Evolutionary conservation across 2,888 invertebrate species (phyloP).

Genomic region (Orthosia gracilis): DNA sequence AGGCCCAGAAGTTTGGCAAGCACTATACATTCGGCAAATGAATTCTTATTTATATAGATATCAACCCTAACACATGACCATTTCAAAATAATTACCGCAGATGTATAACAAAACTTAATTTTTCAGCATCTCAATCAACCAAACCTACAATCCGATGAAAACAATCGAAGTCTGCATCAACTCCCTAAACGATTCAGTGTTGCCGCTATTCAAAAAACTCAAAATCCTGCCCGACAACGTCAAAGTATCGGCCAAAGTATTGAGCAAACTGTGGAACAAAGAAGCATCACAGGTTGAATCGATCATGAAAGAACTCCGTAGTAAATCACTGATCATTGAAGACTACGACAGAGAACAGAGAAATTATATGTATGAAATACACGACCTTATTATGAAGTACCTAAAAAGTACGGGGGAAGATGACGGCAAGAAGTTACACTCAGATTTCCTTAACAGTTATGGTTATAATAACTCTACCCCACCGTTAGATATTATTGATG

Average conservation of each 20-base stretch:
- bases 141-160: conserved; percentile 85
- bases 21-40: no score
- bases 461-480: conserved; percentile 87
- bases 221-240: conserved; percentile 93
- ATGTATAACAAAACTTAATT: neutral
- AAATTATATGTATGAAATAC: conserved; percentile 93
- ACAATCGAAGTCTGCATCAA: conserved; percentile 92
- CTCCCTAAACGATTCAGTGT: conserved; percentile 87
- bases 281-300: conserved; percentile 89
- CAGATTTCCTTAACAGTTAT: conserved; percentile 91
- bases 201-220: conserved; percentile 91
- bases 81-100: no score
- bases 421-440: conserved; percentile 89
- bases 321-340: conserved; percentile 93
- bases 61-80: no score
- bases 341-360: conserved; percentile 91
- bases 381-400: conserved; percentile 93
- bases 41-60: no score
- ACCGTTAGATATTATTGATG: conserved; percentile 92
- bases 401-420: conserved; percentile 87
- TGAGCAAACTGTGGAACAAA: conserved; percentile 85
- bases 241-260: conserved; percentile 92
- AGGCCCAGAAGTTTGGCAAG: no score
- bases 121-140: conserved; percentile 78
- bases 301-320: conserved; percentile 92